Conservation (phyloP, 2,113 vertebrate species). For the Campylorhamphus procurvoides region DNA sequence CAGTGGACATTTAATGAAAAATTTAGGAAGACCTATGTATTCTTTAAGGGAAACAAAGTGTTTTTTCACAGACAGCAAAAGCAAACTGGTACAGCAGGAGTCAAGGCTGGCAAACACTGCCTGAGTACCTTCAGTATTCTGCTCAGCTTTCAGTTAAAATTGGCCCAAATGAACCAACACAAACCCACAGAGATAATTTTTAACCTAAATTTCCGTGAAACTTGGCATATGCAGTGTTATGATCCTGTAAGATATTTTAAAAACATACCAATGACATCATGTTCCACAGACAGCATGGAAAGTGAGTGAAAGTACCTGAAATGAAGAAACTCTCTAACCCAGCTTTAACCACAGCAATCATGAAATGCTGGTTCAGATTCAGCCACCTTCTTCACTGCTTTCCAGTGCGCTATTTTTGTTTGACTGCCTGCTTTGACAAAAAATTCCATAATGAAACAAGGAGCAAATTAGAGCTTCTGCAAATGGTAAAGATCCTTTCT, state of each 20-base stretch:
- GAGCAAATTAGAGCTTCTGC: not conserved
- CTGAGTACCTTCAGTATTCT: not conserved
- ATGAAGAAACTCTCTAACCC: not conserved
- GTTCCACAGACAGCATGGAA: not conserved
- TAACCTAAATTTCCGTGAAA: not conserved
- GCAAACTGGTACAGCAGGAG: not conserved
- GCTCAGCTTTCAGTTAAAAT: not conserved
- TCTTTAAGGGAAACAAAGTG: not conserved
- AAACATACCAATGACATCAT: not conserved
- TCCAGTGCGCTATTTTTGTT: not conserved
- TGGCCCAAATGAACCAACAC: not conserved
- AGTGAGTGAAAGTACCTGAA: not conserved
- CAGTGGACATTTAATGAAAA: not conserved
- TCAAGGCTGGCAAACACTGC: not conserved
- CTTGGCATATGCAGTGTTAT: not conserved
- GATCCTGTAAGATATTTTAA: not conserved
- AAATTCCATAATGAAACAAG: not conserved
- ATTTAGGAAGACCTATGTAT: not conserved
- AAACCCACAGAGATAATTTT: not conserved
- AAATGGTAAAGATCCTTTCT: not conserved
- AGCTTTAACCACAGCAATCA: not conserved
- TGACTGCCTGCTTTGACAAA: not conserved
- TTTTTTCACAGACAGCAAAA: not conserved
- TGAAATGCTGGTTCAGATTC: not conserved
- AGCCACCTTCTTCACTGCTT: not conserved